Percentiles rank a stretch among this genome's conserved stretches.
phyloP scores from a whole-genome alignment of 92 coral and sea anemone species.

The Isaurus tuberculatus region DNA sequence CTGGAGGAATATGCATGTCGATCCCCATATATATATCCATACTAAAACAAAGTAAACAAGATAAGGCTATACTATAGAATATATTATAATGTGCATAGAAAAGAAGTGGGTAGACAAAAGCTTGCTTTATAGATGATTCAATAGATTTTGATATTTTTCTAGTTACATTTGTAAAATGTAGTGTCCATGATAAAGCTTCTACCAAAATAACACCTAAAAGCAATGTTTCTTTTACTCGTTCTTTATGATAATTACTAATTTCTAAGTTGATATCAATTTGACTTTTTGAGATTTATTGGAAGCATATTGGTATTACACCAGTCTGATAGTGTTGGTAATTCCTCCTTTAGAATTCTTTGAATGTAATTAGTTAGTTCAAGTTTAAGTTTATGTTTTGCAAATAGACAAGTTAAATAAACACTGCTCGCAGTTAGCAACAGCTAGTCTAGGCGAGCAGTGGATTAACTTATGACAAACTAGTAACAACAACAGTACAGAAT shows the following conservation, averaged over 20 bases:
- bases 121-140: slow-evolving; percentile 12
- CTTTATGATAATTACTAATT: background rate
- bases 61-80: slow-evolving; percentile 28
- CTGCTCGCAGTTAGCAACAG: too few species aligned
- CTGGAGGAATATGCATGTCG: slow-evolving; percentile 32
- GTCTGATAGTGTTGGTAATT: background rate
- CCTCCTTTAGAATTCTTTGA: background rate
- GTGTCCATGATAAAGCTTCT: slow-evolving; percentile 34
- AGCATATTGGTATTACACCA: background rate
- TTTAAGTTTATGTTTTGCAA: too few species aligned
- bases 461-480: too few species aligned
- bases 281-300: background rate
- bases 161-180: slow-evolving; percentile 18
- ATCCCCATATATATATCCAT: too few species aligned
- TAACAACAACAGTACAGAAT: too few species aligned
- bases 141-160: too few species aligned
- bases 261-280: background rate
- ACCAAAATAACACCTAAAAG: slow-evolving; percentile 11
- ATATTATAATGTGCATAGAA: background rate
- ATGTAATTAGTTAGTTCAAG: background rate
- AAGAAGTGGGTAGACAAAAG: slow-evolving; percentile 3
- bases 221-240: slow-evolving; percentile 13
- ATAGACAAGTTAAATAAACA: too few species aligned
- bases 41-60: slow-evolving; percentile 38
- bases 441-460: too few species aligned